Evolutionary conservation across 2,888 invertebrate genomes (phyloP).

Genomic region (Notodonta dromedarius): DNA sequence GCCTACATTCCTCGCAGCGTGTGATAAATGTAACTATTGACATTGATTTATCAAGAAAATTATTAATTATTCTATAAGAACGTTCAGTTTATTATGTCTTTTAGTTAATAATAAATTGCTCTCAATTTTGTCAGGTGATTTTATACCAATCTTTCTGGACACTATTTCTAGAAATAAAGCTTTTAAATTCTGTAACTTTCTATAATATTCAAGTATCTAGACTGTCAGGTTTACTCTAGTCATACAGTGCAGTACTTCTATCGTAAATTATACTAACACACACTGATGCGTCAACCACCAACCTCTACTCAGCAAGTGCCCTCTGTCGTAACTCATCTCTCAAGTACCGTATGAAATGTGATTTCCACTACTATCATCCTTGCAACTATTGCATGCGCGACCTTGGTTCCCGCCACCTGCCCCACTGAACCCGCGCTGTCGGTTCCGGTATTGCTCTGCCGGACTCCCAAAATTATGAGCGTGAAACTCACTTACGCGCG

Average conservation of each 20-base stretch:
- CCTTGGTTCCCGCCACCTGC: constrained; percentile 48
- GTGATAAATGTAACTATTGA: not conserved
- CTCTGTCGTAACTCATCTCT: not conserved
- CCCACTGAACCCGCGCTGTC: constrained; percentile 48
- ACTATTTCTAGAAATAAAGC: too few species aligned
- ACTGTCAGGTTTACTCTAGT: too few species aligned
- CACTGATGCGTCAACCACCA: not conserved
- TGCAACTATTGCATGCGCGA: constrained; percentile 45
- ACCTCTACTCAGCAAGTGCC: not conserved
- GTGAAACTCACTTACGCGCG: constrained; percentile 66
- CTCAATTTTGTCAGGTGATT: too few species aligned
- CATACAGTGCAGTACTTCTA: too few species aligned
- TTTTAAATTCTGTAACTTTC: too few species aligned
- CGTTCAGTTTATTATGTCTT: too few species aligned
- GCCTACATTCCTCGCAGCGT: not conserved
- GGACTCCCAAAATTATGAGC: constrained; percentile 59
- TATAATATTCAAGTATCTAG: too few species aligned
- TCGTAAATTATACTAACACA: not conserved
- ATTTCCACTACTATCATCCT: constrained; percentile 24
- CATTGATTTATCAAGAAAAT: too few species aligned
- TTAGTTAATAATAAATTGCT: too few species aligned
- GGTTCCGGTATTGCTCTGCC: constrained; percentile 52
- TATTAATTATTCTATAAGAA: too few species aligned
- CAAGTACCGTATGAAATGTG: constrained; percentile 8
- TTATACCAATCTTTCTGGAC: too few species aligned